These are phyloP conservation scores for Hirtodrosophila duncani DNA, from an alignment of 2,888 invertebrate species.

Conservation along the genomic window DNA sequence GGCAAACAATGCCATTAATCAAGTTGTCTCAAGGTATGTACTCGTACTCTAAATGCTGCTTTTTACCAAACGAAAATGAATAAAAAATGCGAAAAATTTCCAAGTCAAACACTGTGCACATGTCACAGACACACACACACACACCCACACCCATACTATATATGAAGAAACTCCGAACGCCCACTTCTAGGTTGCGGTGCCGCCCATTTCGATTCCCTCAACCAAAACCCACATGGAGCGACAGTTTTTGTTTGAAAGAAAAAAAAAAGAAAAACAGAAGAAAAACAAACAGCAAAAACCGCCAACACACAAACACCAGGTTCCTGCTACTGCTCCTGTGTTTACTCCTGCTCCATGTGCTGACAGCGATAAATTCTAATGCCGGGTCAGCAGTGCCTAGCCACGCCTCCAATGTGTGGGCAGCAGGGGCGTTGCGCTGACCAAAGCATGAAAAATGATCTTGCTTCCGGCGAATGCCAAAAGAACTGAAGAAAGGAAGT, in stretches of 20 bases:
- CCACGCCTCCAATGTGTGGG: constrained; percentile 44
- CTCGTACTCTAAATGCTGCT: constrained; percentile 29
- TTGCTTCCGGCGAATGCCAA: constrained; percentile 29
- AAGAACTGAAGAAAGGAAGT: constrained; percentile 41
- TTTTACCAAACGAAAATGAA: constrained; percentile 11
- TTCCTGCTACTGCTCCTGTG: not conserved
- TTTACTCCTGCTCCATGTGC: constrained; percentile 39
- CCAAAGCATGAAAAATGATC: constrained; percentile 67
- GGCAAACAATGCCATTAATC: constrained; percentile 63
- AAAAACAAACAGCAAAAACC: too few relatives aligned
- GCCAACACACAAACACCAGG: too few relatives aligned
- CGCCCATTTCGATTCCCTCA: constrained; percentile 16
- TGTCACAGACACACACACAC: constrained; percentile 39
- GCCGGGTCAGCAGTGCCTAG: constrained; percentile 48
- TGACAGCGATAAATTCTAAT: constrained; percentile 72
- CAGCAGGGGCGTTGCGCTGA: constrained; percentile 51
- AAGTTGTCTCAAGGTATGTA: constrained; percentile 61
- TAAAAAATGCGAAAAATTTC: constrained; percentile 14
- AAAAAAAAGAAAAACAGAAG: too few relatives aligned
- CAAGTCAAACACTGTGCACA: constrained; percentile 51
- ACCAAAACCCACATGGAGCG: constrained; percentile 35
- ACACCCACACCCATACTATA: constrained; percentile 2
- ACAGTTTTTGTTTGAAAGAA: constrained; percentile 44
- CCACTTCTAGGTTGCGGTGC: constrained; percentile 6
- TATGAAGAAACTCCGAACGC: not conserved